phyloP scores from a whole-genome alignment of 2,797 vertebrate species.

The Diplodus puntazzo region DNA sequence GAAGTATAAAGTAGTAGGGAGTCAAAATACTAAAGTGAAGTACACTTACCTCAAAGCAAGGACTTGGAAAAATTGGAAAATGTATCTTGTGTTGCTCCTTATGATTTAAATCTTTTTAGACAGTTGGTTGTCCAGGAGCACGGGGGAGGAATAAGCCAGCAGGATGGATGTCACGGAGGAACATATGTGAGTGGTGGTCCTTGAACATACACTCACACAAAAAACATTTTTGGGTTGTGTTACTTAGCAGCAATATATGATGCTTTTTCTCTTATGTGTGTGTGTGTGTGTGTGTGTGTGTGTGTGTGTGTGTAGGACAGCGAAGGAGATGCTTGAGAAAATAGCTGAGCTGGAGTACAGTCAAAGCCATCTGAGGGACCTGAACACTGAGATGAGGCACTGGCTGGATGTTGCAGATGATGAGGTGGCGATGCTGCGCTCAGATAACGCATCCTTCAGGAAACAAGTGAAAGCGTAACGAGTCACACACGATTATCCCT shows the following conservation, averaged over 20 bases:
- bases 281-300: constrained; percentile 24
- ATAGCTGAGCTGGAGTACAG: constrained; percentile 67
- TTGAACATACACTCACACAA: neutral
- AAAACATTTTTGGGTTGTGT: neutral
- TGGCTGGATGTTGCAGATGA: constrained; percentile 73
- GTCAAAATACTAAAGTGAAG: too few relatives aligned
- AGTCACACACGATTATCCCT: neutral
- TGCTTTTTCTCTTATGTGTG: constrained; percentile 1
- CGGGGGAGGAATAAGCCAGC: constrained; percentile 7
- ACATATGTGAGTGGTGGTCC: constrained; percentile 64
- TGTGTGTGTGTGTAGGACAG: constrained; percentile 44
- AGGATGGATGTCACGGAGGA: constrained; percentile 52
- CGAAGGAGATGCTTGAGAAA: constrained; percentile 66
- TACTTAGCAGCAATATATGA: neutral
- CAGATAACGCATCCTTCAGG: constrained; percentile 58
- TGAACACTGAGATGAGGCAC: constrained; percentile 63
- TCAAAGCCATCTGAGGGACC: constrained; percentile 52
- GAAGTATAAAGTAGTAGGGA: too few relatives aligned
- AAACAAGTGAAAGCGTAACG: constrained; percentile 68
- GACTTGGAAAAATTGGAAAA: neutral
- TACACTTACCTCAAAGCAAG: too few relatives aligned
- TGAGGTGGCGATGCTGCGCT: constrained; percentile 59
- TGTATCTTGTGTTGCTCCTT: neutral
- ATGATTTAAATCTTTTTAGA: neutral
- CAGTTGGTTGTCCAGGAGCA: neutral